Evolutionary conservation across 2,888 invertebrate species (phyloP).

Genomic region (Polymixis lichenea): DNA sequence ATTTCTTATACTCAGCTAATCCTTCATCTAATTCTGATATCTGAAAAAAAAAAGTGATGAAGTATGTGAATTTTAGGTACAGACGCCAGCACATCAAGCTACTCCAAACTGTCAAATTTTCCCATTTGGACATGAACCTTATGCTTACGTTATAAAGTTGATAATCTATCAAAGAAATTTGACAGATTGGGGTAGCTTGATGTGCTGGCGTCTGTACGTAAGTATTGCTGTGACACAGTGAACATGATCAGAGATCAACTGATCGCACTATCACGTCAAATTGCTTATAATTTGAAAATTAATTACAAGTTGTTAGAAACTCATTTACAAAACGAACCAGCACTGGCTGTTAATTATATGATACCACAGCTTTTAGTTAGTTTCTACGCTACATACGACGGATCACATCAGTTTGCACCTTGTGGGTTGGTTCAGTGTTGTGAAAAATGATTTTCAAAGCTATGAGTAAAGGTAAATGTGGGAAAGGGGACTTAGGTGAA

Average conservation of each 20-base stretch:
- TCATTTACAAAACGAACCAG: neutral
- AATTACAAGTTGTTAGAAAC: constrained; percentile 13
- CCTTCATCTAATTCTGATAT: constrained; percentile 86
- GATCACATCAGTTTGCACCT: neutral
- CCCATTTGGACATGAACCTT: no score
- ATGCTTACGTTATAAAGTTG: no score
- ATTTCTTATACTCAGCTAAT: constrained; percentile 79
- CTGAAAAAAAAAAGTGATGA: constrained; percentile 71
- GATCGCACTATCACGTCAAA: neutral
- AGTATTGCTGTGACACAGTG: neutral
- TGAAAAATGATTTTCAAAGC: constrained; percentile 11
- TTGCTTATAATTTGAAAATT: constrained; percentile 3
- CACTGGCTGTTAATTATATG: neutral
- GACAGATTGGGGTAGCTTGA: no score
- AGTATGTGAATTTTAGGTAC: neutral
- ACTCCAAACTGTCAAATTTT: no score
- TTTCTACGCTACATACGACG: neutral
- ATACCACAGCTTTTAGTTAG: neutral
- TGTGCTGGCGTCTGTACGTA: no score
- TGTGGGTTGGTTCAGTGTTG: neutral
- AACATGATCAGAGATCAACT: no score
- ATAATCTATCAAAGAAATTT: no score
- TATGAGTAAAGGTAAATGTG: neutral
- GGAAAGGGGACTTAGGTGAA: no score
- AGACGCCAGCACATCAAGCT: no score